Base-by-base conservation (phyloP, 2,888 invertebrate species). In the Pinctada fucata region DNA sequence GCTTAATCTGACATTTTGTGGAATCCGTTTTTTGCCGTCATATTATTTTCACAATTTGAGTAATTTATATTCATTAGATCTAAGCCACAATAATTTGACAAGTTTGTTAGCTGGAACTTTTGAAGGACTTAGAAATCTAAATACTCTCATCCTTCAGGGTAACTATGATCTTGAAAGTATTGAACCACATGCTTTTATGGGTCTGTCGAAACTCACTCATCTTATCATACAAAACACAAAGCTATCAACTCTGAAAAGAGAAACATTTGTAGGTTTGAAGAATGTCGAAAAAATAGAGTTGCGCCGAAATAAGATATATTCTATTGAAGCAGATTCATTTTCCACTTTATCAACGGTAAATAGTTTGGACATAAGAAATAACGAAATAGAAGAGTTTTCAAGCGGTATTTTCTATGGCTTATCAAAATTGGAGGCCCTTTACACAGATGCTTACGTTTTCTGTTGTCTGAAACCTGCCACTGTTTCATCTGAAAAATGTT, bases 381-480 rank as follows among this genome's bases (percentile, higher is more conserved):
- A 83, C 66, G 13, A 49, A 13, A 78, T 85, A 4, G 50, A 65
- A 51, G 51, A 64, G 10, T 84, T 85, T 70, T 75, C 74, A 6
- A 67, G 72, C 3, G 66, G 74, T 13, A 77, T 83, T 16, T 85
- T 84, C 68, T 64, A 66, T 63, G 83, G 81, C 1, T 48, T 85
- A 13, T 31, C 47, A 10, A 67, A 58, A 0, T 50, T 85, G 3
- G n/a, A 69, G n/a, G 45, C 51, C 3, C 66, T 85, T 5, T 73
- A 70, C n/a, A 73, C 83, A 31, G 80, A 81, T 63, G 75, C 82
- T 3, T 85, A 76, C 66, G 78, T 78, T 8, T 79, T 82, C 49
- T 83, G 84, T 75, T 86, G 83, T 70, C 58, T 83, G 5, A 80
- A 75, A n/a, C 84, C 84, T 6, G 8, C 49, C 10, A 70, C 77